phyloP scores from a whole-genome alignment of 2,113 vertebrate species.

The Columba janthina region DNA sequence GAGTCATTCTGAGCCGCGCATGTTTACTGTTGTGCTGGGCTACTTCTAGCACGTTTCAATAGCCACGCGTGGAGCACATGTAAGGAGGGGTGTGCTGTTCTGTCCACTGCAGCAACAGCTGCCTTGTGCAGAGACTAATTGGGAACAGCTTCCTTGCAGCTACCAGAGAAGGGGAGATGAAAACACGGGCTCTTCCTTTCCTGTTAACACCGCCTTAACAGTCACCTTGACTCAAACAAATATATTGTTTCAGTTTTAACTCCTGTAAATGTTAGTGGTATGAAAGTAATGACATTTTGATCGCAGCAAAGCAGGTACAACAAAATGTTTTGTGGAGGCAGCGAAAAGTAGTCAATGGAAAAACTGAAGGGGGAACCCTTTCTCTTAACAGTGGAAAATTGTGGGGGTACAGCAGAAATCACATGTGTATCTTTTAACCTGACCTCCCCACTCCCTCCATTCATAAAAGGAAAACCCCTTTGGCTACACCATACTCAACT shows the following conservation, averaged over 20 bases:
- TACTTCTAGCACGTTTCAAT: background rate
- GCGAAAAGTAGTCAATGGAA: background rate
- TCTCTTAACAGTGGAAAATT: background rate
- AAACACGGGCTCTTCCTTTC: background rate
- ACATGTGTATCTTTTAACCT: background rate
- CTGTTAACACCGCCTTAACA: background rate
- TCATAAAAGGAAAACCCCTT: background rate
- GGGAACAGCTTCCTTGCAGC: background rate
- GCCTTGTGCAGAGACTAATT: background rate
- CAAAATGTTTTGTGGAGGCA: background rate
- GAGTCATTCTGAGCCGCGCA: background rate
- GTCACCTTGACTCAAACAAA: background rate
- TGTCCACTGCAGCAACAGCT: background rate
- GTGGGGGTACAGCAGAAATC: background rate
- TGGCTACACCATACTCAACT: background rate
- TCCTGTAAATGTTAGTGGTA: background rate
- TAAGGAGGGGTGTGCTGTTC: accelerated
- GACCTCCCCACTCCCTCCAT: background rate
- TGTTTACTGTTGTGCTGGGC: background rate
- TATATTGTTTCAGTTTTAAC: background rate
- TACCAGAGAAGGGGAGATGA: background rate
- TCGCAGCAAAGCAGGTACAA: slow-evolving; percentile 4
- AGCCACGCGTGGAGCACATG: accelerated
- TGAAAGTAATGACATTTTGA: slow-evolving; percentile 41
- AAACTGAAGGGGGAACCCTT: background rate